Percentiles rank a stretch among this genome's conserved stretches.
phyloP scores from a whole-genome alignment of 2,797 vertebrate genomes.

The Pangasius macronema region DNA sequence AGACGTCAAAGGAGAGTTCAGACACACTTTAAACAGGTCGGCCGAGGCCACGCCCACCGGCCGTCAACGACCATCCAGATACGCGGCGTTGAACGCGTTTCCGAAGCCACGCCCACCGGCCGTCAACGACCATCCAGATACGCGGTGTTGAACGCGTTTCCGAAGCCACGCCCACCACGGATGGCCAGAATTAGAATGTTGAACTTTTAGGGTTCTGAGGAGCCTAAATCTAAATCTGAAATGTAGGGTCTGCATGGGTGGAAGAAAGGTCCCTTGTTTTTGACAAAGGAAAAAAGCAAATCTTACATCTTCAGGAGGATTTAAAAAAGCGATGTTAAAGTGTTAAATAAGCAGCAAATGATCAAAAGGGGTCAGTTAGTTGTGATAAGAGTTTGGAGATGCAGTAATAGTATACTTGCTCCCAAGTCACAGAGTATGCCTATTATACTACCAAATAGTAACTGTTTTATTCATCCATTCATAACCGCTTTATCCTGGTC shows the following conservation, averaged over 20 bases:
- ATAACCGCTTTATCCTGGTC: not conserved
- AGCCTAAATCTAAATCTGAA: slow-evolving; percentile 74
- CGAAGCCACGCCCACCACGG: slow-evolving; percentile 55
- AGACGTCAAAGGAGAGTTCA: slow-evolving; percentile 76
- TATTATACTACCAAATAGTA: not conserved
- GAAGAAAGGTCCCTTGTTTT: not conserved
- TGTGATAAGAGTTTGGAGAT: not conserved
- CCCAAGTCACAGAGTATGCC: not conserved
- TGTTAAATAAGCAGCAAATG: not conserved
- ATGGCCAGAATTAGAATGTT: slow-evolving; percentile 78
- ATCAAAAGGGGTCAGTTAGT: not conserved
- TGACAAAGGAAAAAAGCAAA: not conserved
- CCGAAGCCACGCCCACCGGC: slow-evolving; percentile 61
- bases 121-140: slow-evolving; percentile 46
- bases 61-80: slow-evolving; percentile 48
- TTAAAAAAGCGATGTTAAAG: not conserved
- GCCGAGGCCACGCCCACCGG: slow-evolving; percentile 72
- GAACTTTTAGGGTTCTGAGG: slow-evolving; percentile 80
- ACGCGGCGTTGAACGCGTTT: slow-evolving; percentile 1
- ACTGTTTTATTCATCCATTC: slow-evolving; percentile 2
- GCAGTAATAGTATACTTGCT: not conserved
- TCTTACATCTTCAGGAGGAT: not conserved
- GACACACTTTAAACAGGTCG: slow-evolving; percentile 77
- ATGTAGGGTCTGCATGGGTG: slow-evolving; percentile 1
- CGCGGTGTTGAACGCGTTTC: slow-evolving; percentile 2